A percentile compares a stretch with the other conserved stretches of the same genome.
Conservation (phyloP, 1,140 invertebrate genomes). For the Drosophila miranda region DNA sequence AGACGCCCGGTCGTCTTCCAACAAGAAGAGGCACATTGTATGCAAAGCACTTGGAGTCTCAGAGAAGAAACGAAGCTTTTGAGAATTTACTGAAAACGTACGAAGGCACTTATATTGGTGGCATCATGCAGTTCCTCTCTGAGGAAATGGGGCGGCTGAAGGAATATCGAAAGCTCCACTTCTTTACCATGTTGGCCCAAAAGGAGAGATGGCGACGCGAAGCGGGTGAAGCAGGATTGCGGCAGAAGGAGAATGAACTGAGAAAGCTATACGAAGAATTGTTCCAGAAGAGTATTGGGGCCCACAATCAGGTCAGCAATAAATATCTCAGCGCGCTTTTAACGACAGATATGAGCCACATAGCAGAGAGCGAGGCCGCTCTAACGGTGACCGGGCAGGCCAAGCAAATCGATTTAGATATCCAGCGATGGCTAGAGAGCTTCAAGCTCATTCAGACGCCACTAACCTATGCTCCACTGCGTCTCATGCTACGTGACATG, state of each 20-base stretch:
- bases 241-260: slow-evolving; percentile 86
- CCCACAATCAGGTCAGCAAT: slow-evolving; percentile 86
- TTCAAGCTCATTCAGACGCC: slow-evolving; percentile 67
- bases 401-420: slow-evolving; percentile 84
- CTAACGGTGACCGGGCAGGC: slow-evolving; percentile 84
- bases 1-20: no score
- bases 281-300: slow-evolving; percentile 83
- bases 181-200: slow-evolving; percentile 87
- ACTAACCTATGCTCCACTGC: slow-evolving; percentile 80
- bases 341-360: slow-evolving; percentile 84
- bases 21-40: not conserved
- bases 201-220: slow-evolving; percentile 86
- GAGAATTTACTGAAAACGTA: slow-evolving; percentile 60
- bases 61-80: slow-evolving; percentile 39
- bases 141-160: slow-evolving; percentile 88
- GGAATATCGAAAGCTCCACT: slow-evolving; percentile 88
- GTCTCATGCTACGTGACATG: slow-evolving; percentile 46
- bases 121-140: slow-evolving; percentile 69
- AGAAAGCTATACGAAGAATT: slow-evolving; percentile 88
- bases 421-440: slow-evolving; percentile 82
- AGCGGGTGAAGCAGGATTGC: slow-evolving; percentile 86
- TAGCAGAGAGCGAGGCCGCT: slow-evolving; percentile 84
- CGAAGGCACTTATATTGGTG: slow-evolving; percentile 67
- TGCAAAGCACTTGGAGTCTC: slow-evolving; percentile 3
- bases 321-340: slow-evolving; percentile 87